A percentile compares a stretch with the other conserved stretches of the same genome.
Evolutionary conservation across 2,888 invertebrate genomes (phyloP).

Genomic region (Drosophila meridionalis): DNA sequence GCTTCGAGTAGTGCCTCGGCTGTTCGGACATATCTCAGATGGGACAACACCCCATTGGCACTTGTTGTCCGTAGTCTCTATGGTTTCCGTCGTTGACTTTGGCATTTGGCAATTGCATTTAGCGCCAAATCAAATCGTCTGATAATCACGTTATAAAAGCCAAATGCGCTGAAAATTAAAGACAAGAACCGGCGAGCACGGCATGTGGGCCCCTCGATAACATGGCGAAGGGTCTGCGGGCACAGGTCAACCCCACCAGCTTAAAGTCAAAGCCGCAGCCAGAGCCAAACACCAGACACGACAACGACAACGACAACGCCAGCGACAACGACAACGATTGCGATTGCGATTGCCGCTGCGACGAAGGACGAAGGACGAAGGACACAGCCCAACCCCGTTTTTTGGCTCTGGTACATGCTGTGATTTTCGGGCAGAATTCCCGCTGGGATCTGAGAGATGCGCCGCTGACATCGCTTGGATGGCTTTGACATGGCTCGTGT

Average conservation of each 20-base stretch:
- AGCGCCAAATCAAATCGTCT: conserved; percentile 85
- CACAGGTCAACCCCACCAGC: conserved; percentile 43
- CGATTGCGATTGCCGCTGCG: conserved; percentile 13
- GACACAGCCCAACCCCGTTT: conserved; percentile 1
- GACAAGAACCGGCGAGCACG: conserved; percentile 70
- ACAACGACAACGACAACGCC: conserved; percentile 18
- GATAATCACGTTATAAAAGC: conserved; percentile 85
- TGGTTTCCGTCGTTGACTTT: conserved; percentile 73
- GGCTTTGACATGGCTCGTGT: conserved; percentile 73
- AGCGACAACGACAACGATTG: conserved; percentile 10
- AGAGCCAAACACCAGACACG: conserved; percentile 41
- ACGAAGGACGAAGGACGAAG: neutral
- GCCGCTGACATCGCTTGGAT: conserved; percentile 63
- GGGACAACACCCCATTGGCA: conserved; percentile 13
- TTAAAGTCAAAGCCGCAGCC: conserved; percentile 17
- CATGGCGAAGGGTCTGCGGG: conserved; percentile 13
- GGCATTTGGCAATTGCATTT: conserved; percentile 81
- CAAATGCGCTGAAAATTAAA: conserved; percentile 83
- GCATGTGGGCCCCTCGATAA: conserved; percentile 56
- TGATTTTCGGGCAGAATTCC: conserved; percentile 81
- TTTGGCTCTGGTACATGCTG: conserved; percentile 57
- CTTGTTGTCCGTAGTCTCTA: conserved; percentile 12
- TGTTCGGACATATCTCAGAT: conserved; percentile 1
- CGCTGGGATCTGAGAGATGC: conserved; percentile 82
- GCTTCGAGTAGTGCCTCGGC: conserved; percentile 1